phyloP scores from a whole-genome alignment of 1,140 invertebrate genomes.

The Drosophila mayri region DNA sequence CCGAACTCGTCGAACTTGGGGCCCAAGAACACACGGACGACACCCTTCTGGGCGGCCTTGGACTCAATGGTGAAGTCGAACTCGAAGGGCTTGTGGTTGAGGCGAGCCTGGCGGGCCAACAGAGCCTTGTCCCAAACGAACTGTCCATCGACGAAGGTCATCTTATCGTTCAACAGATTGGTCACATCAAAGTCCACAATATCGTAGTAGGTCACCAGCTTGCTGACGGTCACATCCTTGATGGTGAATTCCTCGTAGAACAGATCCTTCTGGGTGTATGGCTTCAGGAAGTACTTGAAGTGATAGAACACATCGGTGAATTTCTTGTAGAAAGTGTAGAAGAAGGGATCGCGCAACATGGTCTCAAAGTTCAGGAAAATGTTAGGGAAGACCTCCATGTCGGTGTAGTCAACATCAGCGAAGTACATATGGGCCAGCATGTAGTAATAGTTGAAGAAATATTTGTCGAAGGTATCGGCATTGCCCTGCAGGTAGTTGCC shows the following conservation, averaged over 20 bases:
- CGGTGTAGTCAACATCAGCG: constrained; percentile 67
- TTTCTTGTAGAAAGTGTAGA: constrained; percentile 88
- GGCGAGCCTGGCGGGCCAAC: constrained; percentile 84
- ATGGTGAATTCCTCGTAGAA: constrained; percentile 88
- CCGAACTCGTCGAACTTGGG: constrained; percentile 87
- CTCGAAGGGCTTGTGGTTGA: constrained; percentile 89
- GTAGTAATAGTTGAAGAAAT: constrained; percentile 87
- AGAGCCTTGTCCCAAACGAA: constrained; percentile 77
- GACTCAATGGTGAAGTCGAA: constrained; percentile 86
- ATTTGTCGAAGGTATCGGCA: constrained; percentile 88
- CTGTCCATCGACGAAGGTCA: constrained; percentile 75
- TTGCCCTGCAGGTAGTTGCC: constrained; percentile 89
- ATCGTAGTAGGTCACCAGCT: constrained; percentile 90
- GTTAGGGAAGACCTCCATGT: constrained; percentile 78
- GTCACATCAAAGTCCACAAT: constrained; percentile 89
- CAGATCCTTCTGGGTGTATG: constrained; percentile 88
- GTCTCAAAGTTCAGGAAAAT: constrained; percentile 86
- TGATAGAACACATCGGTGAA: constrained; percentile 86
- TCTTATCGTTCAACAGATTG: constrained; percentile 87
- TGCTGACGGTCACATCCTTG: constrained; percentile 87
- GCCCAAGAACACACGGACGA: constrained; percentile 87
- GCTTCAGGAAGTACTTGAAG: constrained; percentile 86
- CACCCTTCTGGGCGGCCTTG: constrained; percentile 85
- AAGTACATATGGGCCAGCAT: constrained; percentile 85
- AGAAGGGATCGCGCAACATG: constrained; percentile 88